Base-by-base conservation (phyloP, 2,888 invertebrate species). In the Bedellia somnulentella region DNA sequence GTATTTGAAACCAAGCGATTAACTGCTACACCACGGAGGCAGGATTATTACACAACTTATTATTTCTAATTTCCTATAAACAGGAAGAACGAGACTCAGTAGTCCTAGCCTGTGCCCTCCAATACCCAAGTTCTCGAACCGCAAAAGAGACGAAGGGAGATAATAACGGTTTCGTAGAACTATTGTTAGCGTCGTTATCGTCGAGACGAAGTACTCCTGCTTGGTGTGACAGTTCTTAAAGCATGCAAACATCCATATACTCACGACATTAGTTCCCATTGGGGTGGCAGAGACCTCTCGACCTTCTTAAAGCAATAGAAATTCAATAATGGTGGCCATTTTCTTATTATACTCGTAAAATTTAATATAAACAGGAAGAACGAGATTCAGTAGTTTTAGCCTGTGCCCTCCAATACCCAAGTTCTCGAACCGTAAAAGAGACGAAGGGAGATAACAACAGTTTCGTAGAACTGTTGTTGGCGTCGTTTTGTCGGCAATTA, bases 131-230 rank as follows among this genome's bases (percentile, higher is more conserved):
- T 48, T 63, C 80, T 31, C 79, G 78, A 47, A 80, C 6, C n/a
- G 11, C 11, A 2, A 24, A 24, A 11, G 24, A 24, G 12, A n/a
- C 9, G 6, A 8, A 89, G 34, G 57, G 89, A 14, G 79, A 80
- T 34, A 68, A 9, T 6, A 5, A 5, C 81, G 49, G 59, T 26
- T 88, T 89, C 58, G 77, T 82, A 24, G 83, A 85, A 41, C 81
- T 93, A 29, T 63, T 93, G 17, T 81, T 84, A 23, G 79, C 84
- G 12, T 90, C 92, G 24, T 67, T 94, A 11, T 85, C 85, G 21
- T 84, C 89, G 0, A 86, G 92, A 41, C 87, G 92, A 49, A 86
- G 85, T 25, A 91, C 89, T 24, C 91, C 89, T 14, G 90, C 92
- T 1, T 93, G 91, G 91, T 77, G 76, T 47, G 76, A 75, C 10